Evolutionary conservation across 1,140 invertebrate genomes (phyloP), one percentile per base, ranked within the genome.

Genomic region (Drosophila athabasca): DNA sequence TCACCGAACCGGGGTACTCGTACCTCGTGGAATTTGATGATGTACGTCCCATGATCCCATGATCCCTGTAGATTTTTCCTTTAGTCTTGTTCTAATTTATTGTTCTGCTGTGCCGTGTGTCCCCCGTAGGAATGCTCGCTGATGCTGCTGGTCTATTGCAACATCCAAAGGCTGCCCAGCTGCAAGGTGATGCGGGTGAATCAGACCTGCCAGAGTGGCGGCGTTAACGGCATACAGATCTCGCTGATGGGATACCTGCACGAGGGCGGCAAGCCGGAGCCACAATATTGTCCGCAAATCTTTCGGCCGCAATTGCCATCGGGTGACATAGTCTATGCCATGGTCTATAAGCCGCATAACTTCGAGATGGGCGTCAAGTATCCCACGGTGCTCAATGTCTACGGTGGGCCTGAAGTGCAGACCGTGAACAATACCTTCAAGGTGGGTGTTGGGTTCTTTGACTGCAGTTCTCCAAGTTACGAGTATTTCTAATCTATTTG

Each of bases 371-470:
- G 95, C 8, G 92, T 94, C 35, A 96, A 97, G 66, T 98, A 98
- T 93, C 98, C 99, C 1, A 98, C 98, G 1, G 95, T 99, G 59
- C 93, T 99, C 13, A 98, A 99, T 92, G 96, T 99, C 15, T 99
- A 99, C 92, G 99, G 98, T 24, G 98, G 99, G 11, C 98, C 98
- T 0, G 98, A 99, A 92, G 98, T 99, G 24, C 98, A 99, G 93
- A 94, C 99, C 35, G 98, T 99, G 41, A 97, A 97, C 35, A 99
- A 99, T 93, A 96, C 96, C 19, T 99, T 98, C 91, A 98, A 98
- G 93, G 97, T 97, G 91, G 88, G 76, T 50, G 93, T 96, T 97
- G 91, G 88, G 76, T 50, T 39, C 35, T 0, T 8, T 4, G 1
- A 0, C 2, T 0, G 15, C 1, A 6, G n/a, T 8, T 29, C 0